These are phyloP conservation scores for Acronicta leporina DNA, from an alignment of 2,888 invertebrate species.

Conservation along the genomic window DNA sequence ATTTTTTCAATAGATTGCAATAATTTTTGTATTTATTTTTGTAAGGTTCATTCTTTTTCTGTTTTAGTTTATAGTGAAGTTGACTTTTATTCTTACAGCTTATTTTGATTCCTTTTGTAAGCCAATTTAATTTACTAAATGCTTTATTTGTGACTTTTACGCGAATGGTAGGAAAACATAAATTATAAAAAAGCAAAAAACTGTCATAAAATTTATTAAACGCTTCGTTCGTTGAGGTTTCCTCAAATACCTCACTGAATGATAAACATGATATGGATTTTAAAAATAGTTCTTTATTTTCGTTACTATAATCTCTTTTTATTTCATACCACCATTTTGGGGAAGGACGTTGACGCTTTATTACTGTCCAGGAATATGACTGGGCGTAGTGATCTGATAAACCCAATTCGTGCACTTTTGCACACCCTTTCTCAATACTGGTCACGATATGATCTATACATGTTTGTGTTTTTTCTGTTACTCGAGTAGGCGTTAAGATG, in stretches of 20 bases:
- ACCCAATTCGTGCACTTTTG: slow-evolving; percentile 2
- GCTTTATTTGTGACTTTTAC: slow-evolving; percentile 4
- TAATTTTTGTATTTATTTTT: slow-evolving; percentile 5
- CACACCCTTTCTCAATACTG: slow-evolving; percentile 1
- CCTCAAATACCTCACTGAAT: slow-evolving; percentile 1
- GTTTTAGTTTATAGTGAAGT: slow-evolving; percentile 1
- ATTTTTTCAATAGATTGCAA: slow-evolving; percentile 4
- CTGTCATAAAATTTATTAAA: slow-evolving; percentile 1
- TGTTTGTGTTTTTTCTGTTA: slow-evolving; percentile 1
- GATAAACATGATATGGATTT: slow-evolving; percentile 3
- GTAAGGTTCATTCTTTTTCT: background rate
- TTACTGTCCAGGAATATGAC: background rate
- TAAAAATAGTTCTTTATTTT: slow-evolving; percentile 8
- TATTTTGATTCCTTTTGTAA: background rate
- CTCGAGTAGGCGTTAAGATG: slow-evolving; percentile 1
- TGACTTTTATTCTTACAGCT: slow-evolving; percentile 1
- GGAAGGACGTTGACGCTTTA: background rate
- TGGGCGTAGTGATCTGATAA: slow-evolving; percentile 1
- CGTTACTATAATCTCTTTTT: slow-evolving; percentile 1
- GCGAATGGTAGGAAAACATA: slow-evolving; percentile 9
- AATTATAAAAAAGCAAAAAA: slow-evolving; percentile 3
- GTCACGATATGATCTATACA: slow-evolving; percentile 9
- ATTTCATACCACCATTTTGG: slow-evolving; percentile 2
- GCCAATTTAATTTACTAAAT: slow-evolving; percentile 6
- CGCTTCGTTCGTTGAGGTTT: slow-evolving; percentile 2